Evolutionary conservation across 2,888 invertebrate genomes (phyloP).

Genomic region (Lepidonotus clava): DNA sequence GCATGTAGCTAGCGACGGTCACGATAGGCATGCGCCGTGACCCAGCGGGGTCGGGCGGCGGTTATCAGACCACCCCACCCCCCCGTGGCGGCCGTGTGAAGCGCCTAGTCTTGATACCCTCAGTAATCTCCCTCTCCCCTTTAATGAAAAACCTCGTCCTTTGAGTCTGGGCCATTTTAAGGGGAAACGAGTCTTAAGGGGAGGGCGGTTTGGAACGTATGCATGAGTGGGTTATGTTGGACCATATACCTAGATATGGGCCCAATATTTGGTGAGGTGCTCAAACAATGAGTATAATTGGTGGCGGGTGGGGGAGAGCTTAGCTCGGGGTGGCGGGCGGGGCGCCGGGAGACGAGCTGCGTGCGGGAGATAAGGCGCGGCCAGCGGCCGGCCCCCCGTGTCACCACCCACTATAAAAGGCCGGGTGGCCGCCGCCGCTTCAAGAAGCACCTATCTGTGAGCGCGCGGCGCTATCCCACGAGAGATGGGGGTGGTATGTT

Average conservation of each 20-base stretch:
- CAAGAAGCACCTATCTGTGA: constrained; percentile 12
- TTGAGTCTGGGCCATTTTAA: not conserved
- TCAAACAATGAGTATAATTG: constrained; percentile 26
- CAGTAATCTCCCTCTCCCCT: not conserved
- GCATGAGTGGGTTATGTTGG: too few relatives aligned
- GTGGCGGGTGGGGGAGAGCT: constrained; percentile 6
- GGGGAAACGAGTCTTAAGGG: not conserved
- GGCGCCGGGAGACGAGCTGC: not conserved
- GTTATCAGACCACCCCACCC: constrained; percentile 1
- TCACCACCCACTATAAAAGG: not conserved
- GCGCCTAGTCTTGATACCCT: not conserved
- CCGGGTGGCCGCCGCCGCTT: not conserved
- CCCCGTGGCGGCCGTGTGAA: not conserved
- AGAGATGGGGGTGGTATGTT: not conserved
- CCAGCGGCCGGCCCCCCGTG: not conserved
- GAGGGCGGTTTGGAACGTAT: too few relatives aligned
- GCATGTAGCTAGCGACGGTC: not conserved
- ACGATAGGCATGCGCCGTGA: not conserved
- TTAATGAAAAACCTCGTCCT: not conserved
- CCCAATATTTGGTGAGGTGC: not conserved
- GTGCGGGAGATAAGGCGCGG: not conserved
- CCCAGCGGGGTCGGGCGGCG: not conserved
- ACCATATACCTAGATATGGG: not conserved
- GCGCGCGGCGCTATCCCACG: not conserved
- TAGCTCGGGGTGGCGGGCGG: not conserved